Evolutionary conservation across 37 sponge, comb jelly and placozoan genomes (phyloP).

Genomic region (Oopsacas minuta): DNA sequence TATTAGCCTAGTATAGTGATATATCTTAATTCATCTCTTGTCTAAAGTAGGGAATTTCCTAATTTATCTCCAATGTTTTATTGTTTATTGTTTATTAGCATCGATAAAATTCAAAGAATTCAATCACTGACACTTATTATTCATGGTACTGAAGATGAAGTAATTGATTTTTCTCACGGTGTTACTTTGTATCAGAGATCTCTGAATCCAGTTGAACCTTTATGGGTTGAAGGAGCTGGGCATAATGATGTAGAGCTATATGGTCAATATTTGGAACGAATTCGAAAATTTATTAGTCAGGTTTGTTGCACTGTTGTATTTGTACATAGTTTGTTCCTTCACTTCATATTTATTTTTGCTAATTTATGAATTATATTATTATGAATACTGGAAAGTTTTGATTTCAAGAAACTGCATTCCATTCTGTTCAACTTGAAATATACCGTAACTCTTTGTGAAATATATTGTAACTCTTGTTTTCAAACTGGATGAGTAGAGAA

Average conservation of each 20-base stretch:
- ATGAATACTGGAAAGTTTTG: too few relatives aligned
- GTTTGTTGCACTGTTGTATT: conserved; percentile 63
- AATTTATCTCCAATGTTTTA: neutral
- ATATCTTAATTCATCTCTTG: too few relatives aligned
- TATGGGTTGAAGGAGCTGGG: conserved; percentile 99
- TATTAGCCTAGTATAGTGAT: too few relatives aligned
- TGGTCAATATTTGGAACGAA: conserved; percentile 76
- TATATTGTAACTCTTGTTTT: too few relatives aligned
- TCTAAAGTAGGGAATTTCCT: too few relatives aligned
- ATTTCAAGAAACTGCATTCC: too few relatives aligned
- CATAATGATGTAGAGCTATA: conserved; percentile 99
- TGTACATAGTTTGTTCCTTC: conserved; percentile 18
- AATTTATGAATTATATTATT: too few relatives aligned
- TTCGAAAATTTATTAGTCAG: conserved; percentile 68
- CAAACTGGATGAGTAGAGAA: too few relatives aligned
- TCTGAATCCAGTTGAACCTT: conserved; percentile 82
- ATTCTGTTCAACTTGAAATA: too few relatives aligned
- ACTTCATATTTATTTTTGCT: too few relatives aligned
- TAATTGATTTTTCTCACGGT: conserved; percentile 93
- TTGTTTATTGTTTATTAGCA: conserved; percentile 32
- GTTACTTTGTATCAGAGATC: conserved; percentile 84
- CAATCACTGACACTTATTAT: conserved; percentile 75
- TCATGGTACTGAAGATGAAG: conserved; percentile 99
- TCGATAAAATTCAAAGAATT: conserved; percentile 68
- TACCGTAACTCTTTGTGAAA: too few relatives aligned